Base-by-base conservation (phyloP, 2,797 vertebrate species). In the Euphonia xanthogaster region DNA sequence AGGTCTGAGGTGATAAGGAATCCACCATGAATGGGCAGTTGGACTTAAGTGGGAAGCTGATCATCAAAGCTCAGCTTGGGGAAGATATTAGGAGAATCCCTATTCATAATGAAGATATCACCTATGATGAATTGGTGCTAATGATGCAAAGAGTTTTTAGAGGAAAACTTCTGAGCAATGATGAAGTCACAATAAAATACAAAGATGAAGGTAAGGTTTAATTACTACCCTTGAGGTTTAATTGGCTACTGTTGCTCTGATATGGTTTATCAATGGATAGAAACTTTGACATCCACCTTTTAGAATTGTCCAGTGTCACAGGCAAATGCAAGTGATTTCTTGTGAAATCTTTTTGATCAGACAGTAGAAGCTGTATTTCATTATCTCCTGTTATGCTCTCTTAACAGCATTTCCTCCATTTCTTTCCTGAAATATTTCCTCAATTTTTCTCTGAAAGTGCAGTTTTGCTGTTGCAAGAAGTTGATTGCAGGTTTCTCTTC, bases 121-220 rank as follows among this genome's bases (percentile, higher is more conserved):
- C 99, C 61, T 99, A 99, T 12, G 99, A 99, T 93, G 99, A 99
- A 94, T 98, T 99, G 96, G 99, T 99, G 96, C 98, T 99, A 94
- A 99, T 99, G 99, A 99, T 99, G 99, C 99, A 99, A 42, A 98
- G 99, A 60, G 99, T 99, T 92, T 99, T 99, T 97, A 98, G 99
- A 90, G 99, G 99, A 81, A 99, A 99, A 97, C 98, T 99, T 96
- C 98, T 99, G 95, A 99, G 99, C 96, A 99, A 98, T 53, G 99
- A 99, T 47, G 99, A 99, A 98, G 99, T 99, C 93, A 98, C 99
- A 96, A 99, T 99, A 98, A 99, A 99, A 97, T 99, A 99, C 94
- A 99, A 99, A 97, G 99, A 99, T 95, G 99, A 99, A 99, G 99
- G 99, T 99, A 96, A 90, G 95, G 58, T 40, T 96, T 73, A 82